Percentiles rank a stretch among this genome's conserved stretches.
Conservation (phyloP, 2,113 vertebrate species). For the Okapia johnstoni region DNA sequence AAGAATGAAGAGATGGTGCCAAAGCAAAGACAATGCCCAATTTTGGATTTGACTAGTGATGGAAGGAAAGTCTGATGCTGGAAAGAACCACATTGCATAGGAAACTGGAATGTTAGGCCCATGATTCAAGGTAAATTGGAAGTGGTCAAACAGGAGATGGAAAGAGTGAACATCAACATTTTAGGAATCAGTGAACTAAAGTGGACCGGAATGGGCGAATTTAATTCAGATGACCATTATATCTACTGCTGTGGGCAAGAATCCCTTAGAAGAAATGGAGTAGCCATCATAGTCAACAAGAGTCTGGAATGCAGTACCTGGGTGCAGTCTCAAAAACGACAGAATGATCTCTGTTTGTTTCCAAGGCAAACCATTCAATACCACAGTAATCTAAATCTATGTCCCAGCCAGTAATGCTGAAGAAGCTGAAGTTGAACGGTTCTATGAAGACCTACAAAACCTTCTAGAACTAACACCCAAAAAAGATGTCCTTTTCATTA, state of each 20-base stretch:
- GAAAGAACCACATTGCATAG: background rate
- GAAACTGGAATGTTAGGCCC: background rate
- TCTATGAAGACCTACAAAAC: background rate
- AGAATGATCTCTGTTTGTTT: background rate
- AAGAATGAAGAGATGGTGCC: background rate
- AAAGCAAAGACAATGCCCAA: background rate
- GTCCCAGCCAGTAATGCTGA: background rate
- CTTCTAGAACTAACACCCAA: background rate
- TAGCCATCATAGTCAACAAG: background rate
- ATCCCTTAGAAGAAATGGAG: background rate
- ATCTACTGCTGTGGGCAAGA: background rate
- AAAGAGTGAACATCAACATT: background rate
- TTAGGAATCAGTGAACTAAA: background rate
- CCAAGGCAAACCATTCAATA: background rate
- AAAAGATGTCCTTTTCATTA: background rate
- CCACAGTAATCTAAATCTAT: background rate
- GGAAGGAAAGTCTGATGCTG: fast-evolving
- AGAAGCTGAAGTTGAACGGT: background rate
- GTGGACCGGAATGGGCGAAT: background rate
- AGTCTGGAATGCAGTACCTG: background rate
- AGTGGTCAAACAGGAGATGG: background rate
- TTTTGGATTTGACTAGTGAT: background rate
- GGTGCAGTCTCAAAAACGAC: background rate
- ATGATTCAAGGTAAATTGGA: background rate
- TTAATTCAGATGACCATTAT: background rate